Conservation (phyloP, 2,888 invertebrate genomes). For the Dasypolia templi region DNA sequence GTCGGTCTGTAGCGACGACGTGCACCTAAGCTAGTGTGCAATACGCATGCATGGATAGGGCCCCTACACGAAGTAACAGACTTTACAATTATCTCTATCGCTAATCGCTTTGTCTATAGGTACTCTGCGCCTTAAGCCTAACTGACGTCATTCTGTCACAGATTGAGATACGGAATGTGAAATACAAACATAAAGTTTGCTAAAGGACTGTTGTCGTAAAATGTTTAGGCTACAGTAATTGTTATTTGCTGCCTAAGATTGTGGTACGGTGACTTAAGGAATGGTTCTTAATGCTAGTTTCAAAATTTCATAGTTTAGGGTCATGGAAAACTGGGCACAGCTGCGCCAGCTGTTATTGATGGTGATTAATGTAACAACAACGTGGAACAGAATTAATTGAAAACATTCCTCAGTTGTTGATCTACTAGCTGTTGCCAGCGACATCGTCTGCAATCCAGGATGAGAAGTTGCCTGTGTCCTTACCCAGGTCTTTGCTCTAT, state of each 20-base stretch:
- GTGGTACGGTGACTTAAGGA: background rate
- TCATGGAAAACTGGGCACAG: too few species aligned
- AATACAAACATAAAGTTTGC: conserved; percentile 25
- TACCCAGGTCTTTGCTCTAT: too few species aligned
- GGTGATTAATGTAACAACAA: too few species aligned
- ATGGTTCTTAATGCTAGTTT: background rate
- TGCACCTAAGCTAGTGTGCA: background rate
- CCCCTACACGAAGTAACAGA: background rate
- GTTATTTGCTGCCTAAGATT: conserved; percentile 14
- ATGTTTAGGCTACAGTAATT: background rate
- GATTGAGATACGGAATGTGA: conserved; percentile 42
- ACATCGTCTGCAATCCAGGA: too few species aligned
- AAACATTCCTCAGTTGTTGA: too few species aligned
- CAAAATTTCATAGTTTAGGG: background rate
- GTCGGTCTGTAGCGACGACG: too few species aligned
- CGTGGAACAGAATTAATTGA: too few species aligned
- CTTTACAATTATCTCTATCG: background rate
- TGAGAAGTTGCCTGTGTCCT: too few species aligned
- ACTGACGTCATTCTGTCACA: conserved; percentile 8
- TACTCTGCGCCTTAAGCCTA: conserved; percentile 2
- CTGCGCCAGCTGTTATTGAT: too few species aligned
- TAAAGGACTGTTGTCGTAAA: conserved; percentile 17
- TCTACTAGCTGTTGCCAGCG: too few species aligned
- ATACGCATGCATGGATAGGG: too few species aligned
- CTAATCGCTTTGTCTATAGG: too few species aligned